phyloP scores from a whole-genome alignment of 1,140 invertebrate species.

The Mamestra configurata region DNA sequence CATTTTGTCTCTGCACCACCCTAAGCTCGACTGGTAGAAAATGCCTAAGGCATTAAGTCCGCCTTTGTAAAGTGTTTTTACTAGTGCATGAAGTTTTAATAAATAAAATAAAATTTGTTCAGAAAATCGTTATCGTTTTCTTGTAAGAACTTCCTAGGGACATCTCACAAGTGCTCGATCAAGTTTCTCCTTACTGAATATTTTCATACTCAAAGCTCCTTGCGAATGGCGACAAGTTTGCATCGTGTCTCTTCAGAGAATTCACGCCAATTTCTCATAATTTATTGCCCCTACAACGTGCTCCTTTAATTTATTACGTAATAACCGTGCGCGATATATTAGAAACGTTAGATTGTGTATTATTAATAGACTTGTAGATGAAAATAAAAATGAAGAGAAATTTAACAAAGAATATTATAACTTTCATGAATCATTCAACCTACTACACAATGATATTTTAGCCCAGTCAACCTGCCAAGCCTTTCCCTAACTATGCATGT shows the following conservation, averaged over 20 bases:
- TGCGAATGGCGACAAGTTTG: conserved; percentile 22
- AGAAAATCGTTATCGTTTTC: no score
- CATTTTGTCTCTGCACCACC: no score
- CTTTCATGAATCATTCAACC: no score
- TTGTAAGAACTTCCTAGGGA: not conserved
- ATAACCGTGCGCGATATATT: conserved; percentile 56
- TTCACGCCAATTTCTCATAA: conserved; percentile 55
- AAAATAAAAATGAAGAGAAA: not conserved
- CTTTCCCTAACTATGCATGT: no score
- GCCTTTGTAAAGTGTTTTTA: no score
- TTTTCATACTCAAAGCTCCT: conserved; percentile 19
- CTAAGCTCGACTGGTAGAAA: no score
- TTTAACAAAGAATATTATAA: no score
- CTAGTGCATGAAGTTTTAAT: no score
- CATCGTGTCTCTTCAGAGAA: conserved; percentile 30
- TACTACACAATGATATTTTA: no score
- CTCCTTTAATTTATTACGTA: conserved; percentile 58
- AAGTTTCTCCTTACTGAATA: conserved; percentile 11
- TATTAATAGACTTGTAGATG: not conserved
- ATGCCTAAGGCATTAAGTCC: no score
- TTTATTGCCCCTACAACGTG: conserved; percentile 50
- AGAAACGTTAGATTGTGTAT: conserved; percentile 40
- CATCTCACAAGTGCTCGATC: not conserved
- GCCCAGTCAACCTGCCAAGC: no score
- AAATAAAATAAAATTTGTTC: not conserved